Evolutionary conservation across 2,888 invertebrate genomes (phyloP), one percentile per base, ranked within the genome.

Genomic region (Heteromyza rotundicornis): DNA sequence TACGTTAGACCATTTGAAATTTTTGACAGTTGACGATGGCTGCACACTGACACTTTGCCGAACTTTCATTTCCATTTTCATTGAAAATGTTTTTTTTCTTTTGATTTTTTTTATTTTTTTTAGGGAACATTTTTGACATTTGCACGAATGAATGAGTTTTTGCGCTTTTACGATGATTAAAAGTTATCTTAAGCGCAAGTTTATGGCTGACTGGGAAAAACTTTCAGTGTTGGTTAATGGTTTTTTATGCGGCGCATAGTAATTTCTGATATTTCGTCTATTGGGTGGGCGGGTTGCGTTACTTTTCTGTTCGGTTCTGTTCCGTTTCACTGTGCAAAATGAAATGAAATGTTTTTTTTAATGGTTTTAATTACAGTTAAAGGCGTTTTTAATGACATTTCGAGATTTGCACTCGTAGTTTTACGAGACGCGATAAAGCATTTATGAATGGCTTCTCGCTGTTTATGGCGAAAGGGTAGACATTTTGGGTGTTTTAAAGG

Each of bases 131-230:
- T 47, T 27, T 2, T 19, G 20, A 47, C 19, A 2, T 47, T 20
- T 19, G 19, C 20, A 17, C 14, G 47, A 47, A 47, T 47, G 40
- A 40, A 40, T 40, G 40, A n/a, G 40, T 40, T 40, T 47, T 22
- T 40, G 64, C 20, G 24, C 68, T 69, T 73, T 73, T 72, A 71
- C 69, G 73, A 73, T 72, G 73, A 73, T 74, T 73, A 74, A 74
- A 73, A 73, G 73, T 73, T 73, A 74, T 73, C 73, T 73, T 73
- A 73, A 74, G 74, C 75, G 64, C 57, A 71, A 67, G 65, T 73
- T 74, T 73, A 72, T 68, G 74, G 71, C 70, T 17, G 3, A 47
- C 47, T 7, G 20, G 47, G 40, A n/a, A n/a, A 40, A 40, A 40
- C 14, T 40, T 40, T 40, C 40, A 27, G 40, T n/a, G 40, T 40